These are phyloP conservation scores for Hydriomena furcata DNA, from an alignment of 2,888 invertebrate genomes.

Conservation along the genomic window DNA sequence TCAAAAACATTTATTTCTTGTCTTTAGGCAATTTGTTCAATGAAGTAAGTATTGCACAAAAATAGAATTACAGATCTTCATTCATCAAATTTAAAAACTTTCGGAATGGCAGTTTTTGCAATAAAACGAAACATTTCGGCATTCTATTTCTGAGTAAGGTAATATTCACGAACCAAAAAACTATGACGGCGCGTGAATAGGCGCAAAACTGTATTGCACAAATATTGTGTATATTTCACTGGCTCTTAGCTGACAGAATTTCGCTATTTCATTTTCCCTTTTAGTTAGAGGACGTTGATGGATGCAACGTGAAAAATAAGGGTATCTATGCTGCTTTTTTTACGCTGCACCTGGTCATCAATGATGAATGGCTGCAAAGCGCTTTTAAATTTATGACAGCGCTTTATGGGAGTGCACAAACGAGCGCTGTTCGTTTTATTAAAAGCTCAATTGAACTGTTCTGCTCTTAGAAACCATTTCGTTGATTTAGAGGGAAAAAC, in stretches of 20 bases:
- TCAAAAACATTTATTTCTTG: too few species aligned
- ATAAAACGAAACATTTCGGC: too few species aligned
- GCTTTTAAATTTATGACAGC: constrained; percentile 31
- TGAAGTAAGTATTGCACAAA: too few species aligned
- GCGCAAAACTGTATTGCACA: not conserved
- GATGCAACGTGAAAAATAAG: constrained; percentile 22
- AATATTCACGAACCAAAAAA: too few species aligned
- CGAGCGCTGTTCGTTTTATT: not conserved
- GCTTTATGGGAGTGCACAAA: constrained; percentile 11
- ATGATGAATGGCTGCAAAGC: constrained; percentile 33
- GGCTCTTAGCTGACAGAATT: not conserved
- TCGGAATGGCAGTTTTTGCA: too few species aligned
- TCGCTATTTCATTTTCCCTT: constrained; percentile 11
- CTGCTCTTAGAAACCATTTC: not conserved
- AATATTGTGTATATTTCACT: not conserved
- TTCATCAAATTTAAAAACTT: too few species aligned
- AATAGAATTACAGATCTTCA: too few species aligned
- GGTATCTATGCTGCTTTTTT: constrained; percentile 23
- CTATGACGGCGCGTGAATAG: too few species aligned
- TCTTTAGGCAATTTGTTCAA: too few species aligned
- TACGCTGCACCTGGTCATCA: constrained; percentile 26
- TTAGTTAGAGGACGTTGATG: constrained; percentile 18
- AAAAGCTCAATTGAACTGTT: not conserved
- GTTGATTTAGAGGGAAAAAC: too few species aligned
- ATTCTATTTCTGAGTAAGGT: too few species aligned